Base-by-base conservation (phyloP, 1,140 invertebrate genomes). In the Sarcophaga peregrina region DNA sequence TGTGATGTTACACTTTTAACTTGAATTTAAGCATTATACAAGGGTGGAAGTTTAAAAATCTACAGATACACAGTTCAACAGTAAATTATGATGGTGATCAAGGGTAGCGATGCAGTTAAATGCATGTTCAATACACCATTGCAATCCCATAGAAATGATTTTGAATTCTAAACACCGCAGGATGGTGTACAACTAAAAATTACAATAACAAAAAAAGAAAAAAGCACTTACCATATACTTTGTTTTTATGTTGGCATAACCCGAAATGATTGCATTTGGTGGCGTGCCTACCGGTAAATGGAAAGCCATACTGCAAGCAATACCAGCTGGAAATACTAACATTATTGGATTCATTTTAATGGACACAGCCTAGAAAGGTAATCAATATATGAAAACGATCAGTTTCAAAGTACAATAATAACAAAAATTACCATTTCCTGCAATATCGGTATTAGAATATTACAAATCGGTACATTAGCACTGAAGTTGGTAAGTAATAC, bases 261-360 rank as follows among this genome's bases (percentile, higher is more conserved):
- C 94, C 54, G 96, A 95, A 0, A 96, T 96, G 81, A 99, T 98
- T 0, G 97, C 97, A 91, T 99, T 99, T 8, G 97, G 97, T 9
- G 97, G 97, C 0, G 94, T 95, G 58, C 91, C 91, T 0, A 96
- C 95, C 1, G 96, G 95, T 82, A 91, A 83, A 62, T 91, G 91
- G 88, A 94, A 95, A 0, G 94, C 93, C 89, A 93, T 96, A 3
- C 95, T 97, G 86, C 95, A 95, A 5, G 93, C 93, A 62, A 95
- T 89, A 0, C 95, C 92, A 0, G 95, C 93, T 0, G 97, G 97
- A 81, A 98, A 90, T 93, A 97, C 96, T 86, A 97, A 92, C 87
- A 95, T 95, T 68, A 98, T 88, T 0, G 97, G 97, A 92, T 98
- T 95, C 25, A 94, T 91, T 84, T 93, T 87, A 83, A 95, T 91